Conservation (phyloP, 2,797 vertebrate genomes). For the Prunella strophiata region DNA sequence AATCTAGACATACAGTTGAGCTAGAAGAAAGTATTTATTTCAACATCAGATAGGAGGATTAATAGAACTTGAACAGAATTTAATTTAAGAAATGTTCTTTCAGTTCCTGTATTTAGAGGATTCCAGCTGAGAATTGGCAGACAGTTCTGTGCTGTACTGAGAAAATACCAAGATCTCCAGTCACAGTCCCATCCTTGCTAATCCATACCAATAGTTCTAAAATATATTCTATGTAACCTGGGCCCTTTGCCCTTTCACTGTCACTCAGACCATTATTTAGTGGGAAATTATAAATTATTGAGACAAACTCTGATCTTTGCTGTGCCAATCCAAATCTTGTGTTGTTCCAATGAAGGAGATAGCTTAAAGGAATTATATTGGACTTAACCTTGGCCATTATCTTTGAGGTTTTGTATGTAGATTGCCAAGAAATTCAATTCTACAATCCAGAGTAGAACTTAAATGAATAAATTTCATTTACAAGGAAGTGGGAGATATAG, state of each 20-base stretch:
- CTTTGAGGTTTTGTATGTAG: neutral
- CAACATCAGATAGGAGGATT: neutral
- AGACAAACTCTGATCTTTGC: neutral
- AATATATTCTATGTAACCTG: neutral
- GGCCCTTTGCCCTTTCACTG: neutral
- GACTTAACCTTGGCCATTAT: neutral
- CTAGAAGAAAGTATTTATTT: neutral
- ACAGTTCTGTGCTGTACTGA: neutral
- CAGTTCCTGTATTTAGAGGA: neutral
- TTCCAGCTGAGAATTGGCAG: neutral
- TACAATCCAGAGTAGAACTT: neutral
- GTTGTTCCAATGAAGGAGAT: neutral
- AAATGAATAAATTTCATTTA: neutral
- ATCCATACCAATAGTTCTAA: neutral
- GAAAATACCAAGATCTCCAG: neutral
- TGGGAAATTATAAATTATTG: neutral
- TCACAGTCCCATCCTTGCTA: slow-evolving; percentile 19
- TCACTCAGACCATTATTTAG: neutral
- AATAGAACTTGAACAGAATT: neutral
- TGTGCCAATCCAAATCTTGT: neutral
- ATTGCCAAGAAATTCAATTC: neutral
- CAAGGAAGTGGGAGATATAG: neutral
- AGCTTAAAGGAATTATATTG: neutral
- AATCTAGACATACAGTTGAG: neutral
- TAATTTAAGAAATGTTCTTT: neutral